A percentile compares a stretch with the other conserved stretches of the same genome.
These are phyloP conservation scores for Caenorhabditis sp. DNA, from an alignment of 2,888 invertebrate species.

Conservation along the genomic window DNA sequence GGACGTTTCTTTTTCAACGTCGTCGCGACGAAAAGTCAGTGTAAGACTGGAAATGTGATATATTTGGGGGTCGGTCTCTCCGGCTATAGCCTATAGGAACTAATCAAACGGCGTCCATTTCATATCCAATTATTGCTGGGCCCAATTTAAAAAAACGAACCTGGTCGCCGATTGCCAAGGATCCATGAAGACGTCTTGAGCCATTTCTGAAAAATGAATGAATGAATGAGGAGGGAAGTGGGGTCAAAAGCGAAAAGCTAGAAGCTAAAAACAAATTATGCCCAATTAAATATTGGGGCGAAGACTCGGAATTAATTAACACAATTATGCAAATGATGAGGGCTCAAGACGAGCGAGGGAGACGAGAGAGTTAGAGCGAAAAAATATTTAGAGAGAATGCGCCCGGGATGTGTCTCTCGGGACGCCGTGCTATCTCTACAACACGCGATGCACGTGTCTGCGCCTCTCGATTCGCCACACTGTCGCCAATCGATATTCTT, in stretches of 20 bases:
- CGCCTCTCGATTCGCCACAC: constrained; percentile 22
- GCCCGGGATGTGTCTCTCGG: constrained; percentile 1
- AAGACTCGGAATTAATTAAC: constrained; percentile 12
- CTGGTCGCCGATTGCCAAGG: constrained; percentile 49
- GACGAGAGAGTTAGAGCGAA: constrained; percentile 13
- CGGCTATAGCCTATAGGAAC: too few relatives aligned
- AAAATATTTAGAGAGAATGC: constrained; percentile 7
- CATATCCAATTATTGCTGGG: constrained; percentile 5
- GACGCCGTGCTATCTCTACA: constrained; percentile 7
- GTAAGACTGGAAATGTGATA: too few relatives aligned
- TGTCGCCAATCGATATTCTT: constrained; percentile 31
- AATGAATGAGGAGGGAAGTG: background rate
- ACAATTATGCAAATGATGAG: constrained; percentile 34
- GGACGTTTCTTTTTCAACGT: too few relatives aligned
- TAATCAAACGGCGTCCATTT: background rate
- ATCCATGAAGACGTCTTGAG: constrained; percentile 58
- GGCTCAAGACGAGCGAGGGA: background rate
- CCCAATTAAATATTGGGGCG: constrained; percentile 12
- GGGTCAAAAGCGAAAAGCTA: background rate
- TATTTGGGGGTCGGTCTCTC: too few relatives aligned
- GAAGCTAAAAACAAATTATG: constrained; percentile 37
- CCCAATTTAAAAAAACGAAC: constrained; percentile 8
- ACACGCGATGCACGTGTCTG: constrained; percentile 42
- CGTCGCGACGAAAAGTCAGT: too few relatives aligned
- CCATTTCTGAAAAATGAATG: constrained; percentile 24